Conservation (phyloP, 2,888 invertebrate genomes). For the Drosophila vallismaia region DNA sequence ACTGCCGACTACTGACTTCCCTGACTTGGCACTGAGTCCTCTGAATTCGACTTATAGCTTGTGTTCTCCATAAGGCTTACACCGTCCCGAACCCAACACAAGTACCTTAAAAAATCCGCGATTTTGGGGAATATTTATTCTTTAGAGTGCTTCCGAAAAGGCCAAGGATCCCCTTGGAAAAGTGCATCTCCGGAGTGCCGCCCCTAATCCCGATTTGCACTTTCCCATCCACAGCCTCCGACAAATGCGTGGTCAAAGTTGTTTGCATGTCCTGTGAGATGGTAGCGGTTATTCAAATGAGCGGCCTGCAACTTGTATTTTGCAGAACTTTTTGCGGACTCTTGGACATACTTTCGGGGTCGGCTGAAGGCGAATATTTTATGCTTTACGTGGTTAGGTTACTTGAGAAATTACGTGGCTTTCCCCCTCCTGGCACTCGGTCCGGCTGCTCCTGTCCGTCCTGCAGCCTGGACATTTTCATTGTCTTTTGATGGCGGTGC, state of each 20-base stretch:
- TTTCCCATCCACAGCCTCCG: constrained; percentile 11
- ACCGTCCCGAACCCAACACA: too few relatives aligned
- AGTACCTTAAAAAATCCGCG: too few relatives aligned
- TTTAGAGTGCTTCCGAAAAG: not conserved
- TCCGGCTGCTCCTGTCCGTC: not conserved
- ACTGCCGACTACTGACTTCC: not conserved
- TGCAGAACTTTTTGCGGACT: constrained; percentile 60
- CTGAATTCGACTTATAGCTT: not conserved
- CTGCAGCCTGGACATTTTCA: constrained; percentile 31
- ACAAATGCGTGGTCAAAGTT: constrained; percentile 78
- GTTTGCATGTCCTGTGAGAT: constrained; percentile 56
- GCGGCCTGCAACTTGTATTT: constrained; percentile 67
- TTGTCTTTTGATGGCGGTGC: constrained; percentile 57
- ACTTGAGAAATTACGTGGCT: constrained; percentile 78
- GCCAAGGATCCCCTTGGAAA: not conserved
- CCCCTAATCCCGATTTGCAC: not conserved
- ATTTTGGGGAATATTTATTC: too few relatives aligned
- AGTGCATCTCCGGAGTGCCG: not conserved
- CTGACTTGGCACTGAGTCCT: not conserved
- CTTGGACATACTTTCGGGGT: constrained; percentile 67
- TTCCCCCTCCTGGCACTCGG: not conserved
- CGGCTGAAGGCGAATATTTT: constrained; percentile 67
- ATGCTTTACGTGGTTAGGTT: constrained; percentile 80
- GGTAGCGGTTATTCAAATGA: constrained; percentile 70
- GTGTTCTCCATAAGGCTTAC: not conserved